phyloP scores from a whole-genome alignment of 2,797 vertebrate species.

The Iguana delicatissima region DNA sequence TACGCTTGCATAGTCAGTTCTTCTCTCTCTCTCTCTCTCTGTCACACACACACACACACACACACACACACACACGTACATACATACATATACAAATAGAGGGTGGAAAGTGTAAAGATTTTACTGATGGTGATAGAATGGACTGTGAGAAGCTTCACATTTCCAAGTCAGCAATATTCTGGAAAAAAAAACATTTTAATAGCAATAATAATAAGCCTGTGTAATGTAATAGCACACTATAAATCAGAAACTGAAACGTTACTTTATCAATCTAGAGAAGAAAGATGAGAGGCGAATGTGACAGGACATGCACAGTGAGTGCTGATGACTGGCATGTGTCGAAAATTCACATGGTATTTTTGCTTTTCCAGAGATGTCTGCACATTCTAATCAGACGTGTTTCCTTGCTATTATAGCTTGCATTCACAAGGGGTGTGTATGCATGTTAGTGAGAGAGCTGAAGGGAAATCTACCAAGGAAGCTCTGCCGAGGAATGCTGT shows the following conservation, averaged over 20 bases:
- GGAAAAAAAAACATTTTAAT: background rate
- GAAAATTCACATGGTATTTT: background rate
- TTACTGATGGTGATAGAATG: background rate
- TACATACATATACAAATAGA: background rate
- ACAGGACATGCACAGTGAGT: background rate
- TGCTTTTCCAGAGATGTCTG: background rate
- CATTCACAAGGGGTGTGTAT: background rate
- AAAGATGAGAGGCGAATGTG: background rate
- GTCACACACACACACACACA: background rate
- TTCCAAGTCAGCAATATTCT: background rate
- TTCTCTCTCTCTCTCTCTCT: too few relatives aligned
- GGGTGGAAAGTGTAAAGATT: background rate
- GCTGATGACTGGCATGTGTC: background rate
- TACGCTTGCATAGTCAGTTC: too few relatives aligned
- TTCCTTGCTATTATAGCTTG: background rate
- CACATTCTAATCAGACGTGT: background rate
- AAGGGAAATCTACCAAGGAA: constrained; percentile 31
- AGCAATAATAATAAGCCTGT: background rate
- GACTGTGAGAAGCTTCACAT: background rate
- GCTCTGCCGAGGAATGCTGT: constrained; percentile 13
- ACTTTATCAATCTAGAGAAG: background rate
- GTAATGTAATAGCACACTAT: background rate
- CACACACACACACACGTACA: background rate
- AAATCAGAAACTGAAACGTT: background rate
- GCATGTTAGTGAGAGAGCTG: constrained; percentile 25